A percentile compares a stretch with the other conserved stretches of the same genome.
Conservation (phyloP, 2,888 invertebrate genomes). For the Crossocerus cetratus region DNA sequence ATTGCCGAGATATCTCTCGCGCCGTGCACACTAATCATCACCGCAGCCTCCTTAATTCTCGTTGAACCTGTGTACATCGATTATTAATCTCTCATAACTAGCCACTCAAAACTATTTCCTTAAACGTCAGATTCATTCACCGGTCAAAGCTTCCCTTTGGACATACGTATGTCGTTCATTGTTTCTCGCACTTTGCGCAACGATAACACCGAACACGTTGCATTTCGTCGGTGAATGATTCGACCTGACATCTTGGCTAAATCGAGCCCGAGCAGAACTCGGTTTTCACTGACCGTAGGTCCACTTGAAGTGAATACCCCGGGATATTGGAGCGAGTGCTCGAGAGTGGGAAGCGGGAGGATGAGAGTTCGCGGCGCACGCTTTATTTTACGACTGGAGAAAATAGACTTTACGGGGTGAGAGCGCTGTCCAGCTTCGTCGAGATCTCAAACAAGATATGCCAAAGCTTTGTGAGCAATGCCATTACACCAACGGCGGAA, state of each 20-base stretch:
- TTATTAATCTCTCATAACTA: too few relatives aligned
- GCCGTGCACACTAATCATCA: slow-evolving; percentile 1
- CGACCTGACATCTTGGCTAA: too few relatives aligned
- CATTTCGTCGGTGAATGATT: too few relatives aligned
- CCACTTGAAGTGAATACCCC: not conserved
- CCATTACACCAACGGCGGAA: slow-evolving; percentile 39
- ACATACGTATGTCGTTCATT: not conserved
- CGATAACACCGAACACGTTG: too few relatives aligned
- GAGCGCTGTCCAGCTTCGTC: slow-evolving; percentile 32
- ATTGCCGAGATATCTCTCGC: not conserved
- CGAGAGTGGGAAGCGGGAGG: not conserved
- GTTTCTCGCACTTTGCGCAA: not conserved
- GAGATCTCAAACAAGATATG: slow-evolving; percentile 45
- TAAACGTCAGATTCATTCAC: too few relatives aligned
- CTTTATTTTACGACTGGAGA: slow-evolving; percentile 22
- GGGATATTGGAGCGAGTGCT: slow-evolving; percentile 28
- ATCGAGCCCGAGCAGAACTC: too few relatives aligned
- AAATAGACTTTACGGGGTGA: slow-evolving; percentile 3
- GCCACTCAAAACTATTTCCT: too few relatives aligned
- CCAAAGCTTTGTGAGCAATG: slow-evolving; percentile 29
- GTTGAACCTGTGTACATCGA: too few relatives aligned
- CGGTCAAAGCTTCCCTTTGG: too few relatives aligned
- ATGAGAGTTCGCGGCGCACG: slow-evolving; percentile 9
- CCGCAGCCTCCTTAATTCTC: not conserved
- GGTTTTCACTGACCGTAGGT: too few relatives aligned